A percentile compares a stretch with the other conserved stretches of the same genome.
Conservation (phyloP, 2,797 vertebrate genomes). For the Sebastes goodei region DNA sequence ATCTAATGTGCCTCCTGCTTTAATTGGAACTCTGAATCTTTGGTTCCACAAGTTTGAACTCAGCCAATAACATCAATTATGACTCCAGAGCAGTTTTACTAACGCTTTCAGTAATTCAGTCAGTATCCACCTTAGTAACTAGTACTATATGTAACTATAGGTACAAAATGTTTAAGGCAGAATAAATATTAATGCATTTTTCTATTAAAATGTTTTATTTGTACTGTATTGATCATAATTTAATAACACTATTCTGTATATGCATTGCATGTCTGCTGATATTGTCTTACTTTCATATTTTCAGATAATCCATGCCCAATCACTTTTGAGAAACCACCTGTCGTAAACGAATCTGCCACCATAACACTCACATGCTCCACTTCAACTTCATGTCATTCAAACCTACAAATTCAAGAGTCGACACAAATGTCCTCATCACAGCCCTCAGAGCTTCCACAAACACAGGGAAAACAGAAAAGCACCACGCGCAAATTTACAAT, state of each 20-base stretch:
- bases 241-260: not conserved
- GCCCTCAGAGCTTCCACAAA: fast-evolving
- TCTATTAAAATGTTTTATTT: not conserved
- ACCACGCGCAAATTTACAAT: fast-evolving
- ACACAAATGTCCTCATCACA: fast-evolving
- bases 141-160: not conserved
- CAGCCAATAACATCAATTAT: not conserved
- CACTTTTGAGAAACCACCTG: constrained; percentile 9
- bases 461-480: fast-evolving
- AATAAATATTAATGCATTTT: not conserved
- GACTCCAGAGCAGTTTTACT: not conserved
- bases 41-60: not conserved
- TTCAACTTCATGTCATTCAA: not conserved
- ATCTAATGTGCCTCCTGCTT: not conserved
- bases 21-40: not conserved
- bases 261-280: not conserved
- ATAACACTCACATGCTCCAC: constrained; percentile 63
- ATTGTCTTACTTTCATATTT: not conserved
- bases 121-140: not conserved
- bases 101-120: not conserved
- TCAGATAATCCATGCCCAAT: constrained; percentile 74
- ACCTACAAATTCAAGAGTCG: constrained; percentile 5
- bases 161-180: not conserved
- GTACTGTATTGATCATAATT: not conserved
- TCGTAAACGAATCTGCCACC: fast-evolving